Evolutionary conservation across 2,888 invertebrate species (phyloP), one percentile per base, ranked within the genome.

Genomic region (Mesorhabditis belari): DNA sequence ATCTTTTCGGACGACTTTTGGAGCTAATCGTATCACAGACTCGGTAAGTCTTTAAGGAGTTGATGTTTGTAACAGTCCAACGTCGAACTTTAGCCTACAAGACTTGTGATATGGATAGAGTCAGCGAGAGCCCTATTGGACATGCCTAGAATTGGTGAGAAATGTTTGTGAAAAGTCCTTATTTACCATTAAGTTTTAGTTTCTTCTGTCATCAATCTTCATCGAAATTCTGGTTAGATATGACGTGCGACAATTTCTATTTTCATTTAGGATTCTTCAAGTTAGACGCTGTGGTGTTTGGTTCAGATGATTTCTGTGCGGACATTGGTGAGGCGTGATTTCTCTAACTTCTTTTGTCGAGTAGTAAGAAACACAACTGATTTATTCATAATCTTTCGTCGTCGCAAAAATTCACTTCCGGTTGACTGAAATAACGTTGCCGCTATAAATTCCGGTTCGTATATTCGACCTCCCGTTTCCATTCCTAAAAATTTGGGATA

Each of bases 301-400:
- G 88, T 0, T 87, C 87, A 27, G 88, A 88, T 80, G 88, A 88
- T 80, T 87, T 86, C 74, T 86, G 86, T 74, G 88, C 88, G 12
- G 86, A 85, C 80, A 86, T 88, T 68, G 88, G 87, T 86, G n/a
- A 6, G 70, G 83, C 61, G 85, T 87, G n/a, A n/a, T n/a, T n/a
- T n/a, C n/a, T n/a, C n/a, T n/a, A n/a, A n/a, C n/a, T n/a, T 25
- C 26, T 5, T 49, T 19, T 19, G 19, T 25, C 4, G 4, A 57
- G 19, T 35, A 17, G n/a, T n/a, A n/a, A n/a, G n/a, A 35, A 35
- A 9, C 12, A 35, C 44, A 35, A n/a, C n/a, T 35, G 12, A 35
- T 35, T 35, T 9, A n/a, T 35, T 35, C 44, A 9, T 9, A n/a
- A 35, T 35, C 44, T 17, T 17, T n/a, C 12, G 44, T 35, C 12